These are phyloP conservation scores for Synergus japonicus DNA, from an alignment of 2,888 invertebrate genomes.

Conservation along the genomic window DNA sequence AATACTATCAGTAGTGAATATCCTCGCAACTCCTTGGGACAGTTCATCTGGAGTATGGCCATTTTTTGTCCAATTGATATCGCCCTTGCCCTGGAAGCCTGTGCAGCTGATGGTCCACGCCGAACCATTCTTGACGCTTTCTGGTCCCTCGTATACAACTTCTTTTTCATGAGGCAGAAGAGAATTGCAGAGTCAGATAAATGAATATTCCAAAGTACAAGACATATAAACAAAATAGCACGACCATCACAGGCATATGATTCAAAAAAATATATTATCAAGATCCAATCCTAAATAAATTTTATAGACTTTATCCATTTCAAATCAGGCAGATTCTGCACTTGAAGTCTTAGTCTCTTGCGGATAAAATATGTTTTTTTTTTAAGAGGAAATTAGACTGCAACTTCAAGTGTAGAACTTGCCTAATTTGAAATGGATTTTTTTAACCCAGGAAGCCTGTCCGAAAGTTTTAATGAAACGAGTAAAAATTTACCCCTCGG, in stretches of 20 bases:
- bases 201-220: background rate
- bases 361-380: too few species aligned
- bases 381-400: too few species aligned
- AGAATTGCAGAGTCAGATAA: conserved; percentile 11
- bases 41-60: conserved; percentile 61
- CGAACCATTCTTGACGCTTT: conserved; percentile 63
- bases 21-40: conserved; percentile 17
- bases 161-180: conserved; percentile 17
- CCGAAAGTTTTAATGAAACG: background rate
- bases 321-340: too few species aligned
- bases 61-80: conserved; percentile 71
- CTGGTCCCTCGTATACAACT: conserved; percentile 21
- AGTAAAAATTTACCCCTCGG: background rate
- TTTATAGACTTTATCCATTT: too few species aligned
- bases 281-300: background rate
- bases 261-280: background rate
- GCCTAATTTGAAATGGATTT: background rate
- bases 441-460: too few species aligned
- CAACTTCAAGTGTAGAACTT: too few species aligned
- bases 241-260: conserved; percentile 16
- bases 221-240: background rate
- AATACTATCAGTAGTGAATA: background rate
- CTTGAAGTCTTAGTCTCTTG: too few species aligned
- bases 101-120: conserved; percentile 71
- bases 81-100: conserved; percentile 59